Percentiles rank a stretch among this genome's conserved stretches.
These are phyloP conservation scores for Poeciliopsis prolifica DNA, from an alignment of 2,113 vertebrate species.

Conservation along the genomic window DNA sequence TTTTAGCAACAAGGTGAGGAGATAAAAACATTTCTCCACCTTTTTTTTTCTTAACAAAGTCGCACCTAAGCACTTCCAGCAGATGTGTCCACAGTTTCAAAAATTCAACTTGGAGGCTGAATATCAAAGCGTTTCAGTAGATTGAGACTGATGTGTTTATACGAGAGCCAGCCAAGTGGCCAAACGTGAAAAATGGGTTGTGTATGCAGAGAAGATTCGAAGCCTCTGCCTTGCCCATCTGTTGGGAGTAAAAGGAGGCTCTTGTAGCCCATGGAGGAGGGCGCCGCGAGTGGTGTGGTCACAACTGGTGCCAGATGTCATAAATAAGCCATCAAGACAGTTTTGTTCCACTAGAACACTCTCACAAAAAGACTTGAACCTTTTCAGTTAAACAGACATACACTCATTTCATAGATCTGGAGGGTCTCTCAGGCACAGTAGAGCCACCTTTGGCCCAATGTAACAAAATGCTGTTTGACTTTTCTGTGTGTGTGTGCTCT, in stretches of 20 bases:
- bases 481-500: conserved; percentile 31
- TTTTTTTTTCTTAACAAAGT: conserved; percentile 41
- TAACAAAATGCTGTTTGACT: conserved; percentile 30
- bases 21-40: conserved; percentile 14
- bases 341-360: conserved; percentile 60
- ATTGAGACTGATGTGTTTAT: conserved; percentile 33
- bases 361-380: conserved; percentile 52
- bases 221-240: conserved; percentile 25
- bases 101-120: not conserved
- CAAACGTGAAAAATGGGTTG: conserved; percentile 43
- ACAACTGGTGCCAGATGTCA: conserved; percentile 49
- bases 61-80: conserved; percentile 31
- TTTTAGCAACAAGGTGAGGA: conserved; percentile 32
- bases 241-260: conserved; percentile 47
- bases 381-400: conserved; percentile 65
- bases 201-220: conserved; percentile 48
- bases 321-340: conserved; percentile 69
- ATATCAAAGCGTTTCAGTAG: conserved; percentile 47
- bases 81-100: conserved; percentile 28
- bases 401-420: conserved; percentile 58
- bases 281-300: conserved; percentile 40
- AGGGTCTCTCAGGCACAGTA: conserved; percentile 50
- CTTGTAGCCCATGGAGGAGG: conserved; percentile 27
- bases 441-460: conserved; percentile 45
- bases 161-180: conserved; percentile 54